A percentile compares a stretch with the other conserved stretches of the same genome.
Evolutionary conservation across 2,888 invertebrate species (phyloP).

Genomic region (Agriopis aurantiaria): DNA sequence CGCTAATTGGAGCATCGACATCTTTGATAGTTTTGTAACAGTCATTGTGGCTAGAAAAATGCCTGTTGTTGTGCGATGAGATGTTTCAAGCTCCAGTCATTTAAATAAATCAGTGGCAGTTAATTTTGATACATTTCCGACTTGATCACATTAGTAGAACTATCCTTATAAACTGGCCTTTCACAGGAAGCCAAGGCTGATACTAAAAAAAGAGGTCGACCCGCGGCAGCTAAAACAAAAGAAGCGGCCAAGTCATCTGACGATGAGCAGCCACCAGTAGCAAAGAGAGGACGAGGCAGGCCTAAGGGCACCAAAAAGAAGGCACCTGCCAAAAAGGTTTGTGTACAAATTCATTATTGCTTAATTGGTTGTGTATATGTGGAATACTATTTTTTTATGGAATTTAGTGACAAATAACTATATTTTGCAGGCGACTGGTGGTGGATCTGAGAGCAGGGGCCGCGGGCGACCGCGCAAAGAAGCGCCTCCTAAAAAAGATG

Average conservation of each 20-base stretch:
- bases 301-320: slow-evolving; percentile 86
- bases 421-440: slow-evolving; percentile 62
- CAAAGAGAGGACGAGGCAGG: slow-evolving; percentile 84
- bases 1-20: too few species aligned
- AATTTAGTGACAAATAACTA: neutral
- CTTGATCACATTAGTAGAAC: neutral
- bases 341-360: neutral
- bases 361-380: slow-evolving; percentile 48
- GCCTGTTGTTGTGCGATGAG: too few species aligned
- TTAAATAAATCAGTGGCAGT: too few species aligned
- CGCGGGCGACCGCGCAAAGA: slow-evolving; percentile 83
- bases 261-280: slow-evolving; percentile 84
- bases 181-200: slow-evolving; percentile 81
- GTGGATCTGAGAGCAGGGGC: slow-evolving; percentile 73
- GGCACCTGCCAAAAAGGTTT: slow-evolving; percentile 79
- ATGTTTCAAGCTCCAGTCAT: too few species aligned
- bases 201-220: slow-evolving; percentile 80
- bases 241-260: slow-evolving; percentile 85
- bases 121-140: too few species aligned
- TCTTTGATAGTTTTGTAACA: too few species aligned
- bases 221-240: slow-evolving; percentile 78
- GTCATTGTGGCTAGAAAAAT: too few species aligned
- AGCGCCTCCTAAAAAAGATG: slow-evolving; percentile 81
- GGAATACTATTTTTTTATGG: neutral
- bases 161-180: neutral